Percentiles rank a stretch among this genome's conserved stretches.
Evolutionary conservation across 2,888 invertebrate species (phyloP).

Genomic region (Apamea epomidion): DNA sequence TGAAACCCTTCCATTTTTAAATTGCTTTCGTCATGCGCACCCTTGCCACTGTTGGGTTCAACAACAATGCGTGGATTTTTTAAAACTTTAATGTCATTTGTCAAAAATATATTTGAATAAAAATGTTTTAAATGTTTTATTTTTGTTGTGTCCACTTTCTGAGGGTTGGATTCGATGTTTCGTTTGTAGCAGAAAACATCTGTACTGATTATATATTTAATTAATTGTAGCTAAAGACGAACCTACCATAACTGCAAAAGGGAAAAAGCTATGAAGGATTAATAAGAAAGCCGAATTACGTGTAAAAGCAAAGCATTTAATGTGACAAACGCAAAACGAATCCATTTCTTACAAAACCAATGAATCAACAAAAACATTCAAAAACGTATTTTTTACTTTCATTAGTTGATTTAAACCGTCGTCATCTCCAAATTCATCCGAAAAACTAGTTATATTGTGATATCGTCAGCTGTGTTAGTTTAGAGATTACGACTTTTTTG

Average conservation of each 20-base stretch:
- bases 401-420: constrained; percentile 63
- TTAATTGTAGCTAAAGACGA: neutral
- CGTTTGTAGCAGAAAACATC: constrained; percentile 5
- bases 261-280: constrained; percentile 6
- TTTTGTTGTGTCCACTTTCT: constrained; percentile 25
- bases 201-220: neutral
- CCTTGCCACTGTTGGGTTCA: constrained; percentile 82
- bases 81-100: constrained; percentile 72
- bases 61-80: constrained; percentile 75
- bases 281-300: constrained; percentile 12
- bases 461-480: constrained; percentile 88
- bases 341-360: constrained; percentile 49
- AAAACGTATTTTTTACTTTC: constrained; percentile 49
- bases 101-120: constrained; percentile 73
- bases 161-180: constrained; percentile 19
- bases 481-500: constrained; percentile 85
- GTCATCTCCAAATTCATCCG: constrained; percentile 58
- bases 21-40: constrained; percentile 89
- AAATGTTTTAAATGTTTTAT: constrained; percentile 50
- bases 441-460: constrained; percentile 75
- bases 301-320: constrained; percentile 24
- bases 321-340: constrained; percentile 59
- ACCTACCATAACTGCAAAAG: neutral
- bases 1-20: constrained; percentile 89
- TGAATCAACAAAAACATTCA: constrained; percentile 52